A percentile compares a stretch with the other conserved stretches of the same genome.
Conservation (phyloP, 2,888 invertebrate species). For the Neoascia interrupta region DNA sequence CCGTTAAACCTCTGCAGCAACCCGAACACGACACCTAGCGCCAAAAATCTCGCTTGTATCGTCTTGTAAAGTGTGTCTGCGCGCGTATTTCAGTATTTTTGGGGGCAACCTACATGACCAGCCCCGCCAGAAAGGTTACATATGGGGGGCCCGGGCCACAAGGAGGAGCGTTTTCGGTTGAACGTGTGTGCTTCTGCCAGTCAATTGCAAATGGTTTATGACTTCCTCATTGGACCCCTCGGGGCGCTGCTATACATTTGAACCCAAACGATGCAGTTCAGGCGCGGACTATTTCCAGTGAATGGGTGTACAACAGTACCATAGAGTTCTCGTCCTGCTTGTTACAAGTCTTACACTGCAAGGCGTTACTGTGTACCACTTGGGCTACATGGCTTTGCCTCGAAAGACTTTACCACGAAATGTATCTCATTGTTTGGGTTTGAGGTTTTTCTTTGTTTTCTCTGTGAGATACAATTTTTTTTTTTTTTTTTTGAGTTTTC, state of each 20-base stretch:
- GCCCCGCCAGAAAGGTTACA: constrained; percentile 24
- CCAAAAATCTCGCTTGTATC: constrained; percentile 37
- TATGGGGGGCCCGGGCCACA: constrained; percentile 23
- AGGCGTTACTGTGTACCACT: constrained; percentile 50
- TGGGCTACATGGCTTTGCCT: constrained; percentile 24
- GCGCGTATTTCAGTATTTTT: constrained; percentile 40
- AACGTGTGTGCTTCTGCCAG: constrained; percentile 33
- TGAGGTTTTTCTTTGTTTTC: constrained; percentile 16
- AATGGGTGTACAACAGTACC: constrained; percentile 24
- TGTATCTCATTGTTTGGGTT: constrained; percentile 60
- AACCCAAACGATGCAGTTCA: constrained; percentile 49
- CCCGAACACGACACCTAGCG: constrained; percentile 39
- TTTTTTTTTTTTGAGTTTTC: constrained; percentile 21
- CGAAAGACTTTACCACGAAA: constrained; percentile 26
- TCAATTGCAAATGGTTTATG: constrained; percentile 64
- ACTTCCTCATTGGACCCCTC: constrained; percentile 63
- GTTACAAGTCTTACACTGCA: constrained; percentile 42
- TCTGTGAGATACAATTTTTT: constrained; percentile 27
- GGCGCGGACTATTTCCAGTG: constrained; percentile 20
- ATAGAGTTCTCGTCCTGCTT: constrained; percentile 40
- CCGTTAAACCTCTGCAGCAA: constrained; percentile 37
- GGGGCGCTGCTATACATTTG: constrained; percentile 40
- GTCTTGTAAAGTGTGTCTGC: constrained; percentile 10
- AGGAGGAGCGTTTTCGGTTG: constrained; percentile 54
- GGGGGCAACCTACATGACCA: constrained; percentile 24